A percentile compares a stretch with the other conserved stretches of the same genome.
Evolutionary conservation across 2,888 invertebrate species (phyloP).

Genomic region (Drosophila lacicola): DNA sequence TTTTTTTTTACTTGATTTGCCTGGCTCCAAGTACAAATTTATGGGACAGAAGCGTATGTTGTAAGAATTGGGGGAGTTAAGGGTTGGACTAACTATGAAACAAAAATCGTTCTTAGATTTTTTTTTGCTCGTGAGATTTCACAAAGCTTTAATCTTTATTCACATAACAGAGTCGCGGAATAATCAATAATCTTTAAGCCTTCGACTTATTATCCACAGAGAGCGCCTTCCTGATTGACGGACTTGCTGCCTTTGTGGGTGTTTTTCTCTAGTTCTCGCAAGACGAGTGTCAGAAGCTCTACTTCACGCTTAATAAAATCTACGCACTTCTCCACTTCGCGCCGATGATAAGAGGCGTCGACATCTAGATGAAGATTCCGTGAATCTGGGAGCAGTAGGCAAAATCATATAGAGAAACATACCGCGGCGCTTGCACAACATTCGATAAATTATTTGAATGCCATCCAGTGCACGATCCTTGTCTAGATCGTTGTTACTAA

Average conservation of each 20-base stretch:
- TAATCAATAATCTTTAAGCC: neutral
- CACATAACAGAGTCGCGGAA: conserved; percentile 3
- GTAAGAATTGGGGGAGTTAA: conserved; percentile 24
- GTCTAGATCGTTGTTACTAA: conserved; percentile 73
- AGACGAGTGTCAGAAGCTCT: conserved; percentile 32
- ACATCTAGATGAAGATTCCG: conserved; percentile 19
- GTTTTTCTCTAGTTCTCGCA: conserved; percentile 41
- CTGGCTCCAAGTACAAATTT: conserved; percentile 46
- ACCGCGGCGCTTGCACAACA: conserved; percentile 81
- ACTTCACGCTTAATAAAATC: conserved; percentile 58
- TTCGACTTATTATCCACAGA: conserved; percentile 21
- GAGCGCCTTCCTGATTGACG: conserved; percentile 6
- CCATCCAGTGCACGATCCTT: conserved; percentile 82
- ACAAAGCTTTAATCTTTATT: conserved; percentile 5
- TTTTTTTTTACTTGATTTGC: conserved; percentile 71
- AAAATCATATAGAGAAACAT: conserved; percentile 3
- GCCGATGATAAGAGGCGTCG: conserved; percentile 15
- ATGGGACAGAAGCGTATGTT: conserved; percentile 52
- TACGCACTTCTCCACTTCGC: conserved; percentile 44
- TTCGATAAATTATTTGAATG: conserved; percentile 78
- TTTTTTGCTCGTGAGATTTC: conserved; percentile 1
- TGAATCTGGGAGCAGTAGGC: too few species aligned
- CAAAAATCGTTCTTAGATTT: neutral
- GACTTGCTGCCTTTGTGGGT: conserved; percentile 39
- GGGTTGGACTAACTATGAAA: conserved; percentile 46